Evolutionary conservation across 2,888 invertebrate species (phyloP), one percentile per base, ranked within the genome.

Genomic region (Syritta pipiens): DNA sequence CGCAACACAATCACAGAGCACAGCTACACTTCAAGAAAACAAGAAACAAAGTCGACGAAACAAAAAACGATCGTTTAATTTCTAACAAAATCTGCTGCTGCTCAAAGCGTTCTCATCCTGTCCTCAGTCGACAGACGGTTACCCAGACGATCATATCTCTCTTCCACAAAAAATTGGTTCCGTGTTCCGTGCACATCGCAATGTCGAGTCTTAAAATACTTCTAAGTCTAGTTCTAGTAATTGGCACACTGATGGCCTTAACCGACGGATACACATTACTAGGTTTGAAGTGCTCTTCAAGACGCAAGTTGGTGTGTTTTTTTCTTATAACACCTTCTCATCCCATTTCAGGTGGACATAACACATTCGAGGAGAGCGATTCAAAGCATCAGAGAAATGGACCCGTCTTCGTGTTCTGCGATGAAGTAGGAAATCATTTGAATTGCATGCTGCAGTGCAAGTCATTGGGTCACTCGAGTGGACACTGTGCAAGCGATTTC

Each of bases 401-500:
- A 14, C 84, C 84, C 26, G 81, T 84, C 9, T 83, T 83, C 37
- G 57, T 83, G 20, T 82, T 83, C 19, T 85, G 84, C 51, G 85
- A 85, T 79, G 83, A 84, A 57, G 81, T 84, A n/a, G 84, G 84
- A 65, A 84, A 82, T 59, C 84, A 85, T 53, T 82, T 83, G 20
- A 84, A 83, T 55, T 85, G 85, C 51, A 83, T 85, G 59, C 74
- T 84, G 19, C 82, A 79, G 32, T 85, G 85, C 20, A 84, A 83
- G 57, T 82, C 81, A 28, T 63, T 84, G 72, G 84, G 84, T 0
- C 82, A 83, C 44, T 74, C 60, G 30, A 82, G 76, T 6, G 84
- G 85, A 5, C 79, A 83, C 55, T 85, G 85, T 60, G 82, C 81
- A 5, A 83, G 85, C 35, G 84, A 84, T 81, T 85, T 82, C 35